Percentiles rank a stretch among this genome's conserved stretches.
Evolutionary conservation across 2,113 vertebrate genomes (phyloP).

Genomic region (Sitta europaea): DNA sequence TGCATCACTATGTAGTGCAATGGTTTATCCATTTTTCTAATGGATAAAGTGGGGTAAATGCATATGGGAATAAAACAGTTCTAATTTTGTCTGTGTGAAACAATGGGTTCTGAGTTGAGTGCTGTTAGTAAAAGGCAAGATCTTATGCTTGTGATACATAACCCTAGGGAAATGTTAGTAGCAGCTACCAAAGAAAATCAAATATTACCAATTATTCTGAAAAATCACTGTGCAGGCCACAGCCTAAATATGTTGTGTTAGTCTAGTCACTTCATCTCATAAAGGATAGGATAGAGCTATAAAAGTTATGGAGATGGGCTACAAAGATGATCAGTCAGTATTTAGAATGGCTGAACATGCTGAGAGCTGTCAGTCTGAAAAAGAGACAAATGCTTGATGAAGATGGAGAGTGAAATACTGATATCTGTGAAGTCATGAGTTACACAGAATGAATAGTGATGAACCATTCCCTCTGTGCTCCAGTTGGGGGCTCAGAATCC

Average conservation of each 20-base stretch:
- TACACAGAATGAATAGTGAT: background rate
- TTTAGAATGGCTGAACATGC: background rate
- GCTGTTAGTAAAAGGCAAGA: background rate
- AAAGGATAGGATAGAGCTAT: background rate
- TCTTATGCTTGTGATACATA: background rate
- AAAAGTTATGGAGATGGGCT: background rate
- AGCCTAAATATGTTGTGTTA: background rate
- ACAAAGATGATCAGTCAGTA: background rate
- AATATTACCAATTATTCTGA: background rate
- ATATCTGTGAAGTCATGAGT: background rate
- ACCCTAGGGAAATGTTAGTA: background rate
- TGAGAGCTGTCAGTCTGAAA: background rate
- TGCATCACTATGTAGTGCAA: background rate
- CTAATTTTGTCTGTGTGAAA: background rate
- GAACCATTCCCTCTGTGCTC: background rate
- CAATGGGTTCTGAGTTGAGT: background rate
- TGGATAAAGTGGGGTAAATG: background rate
- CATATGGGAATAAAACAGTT: background rate
- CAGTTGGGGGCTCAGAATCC: background rate
- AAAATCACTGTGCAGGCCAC: background rate
- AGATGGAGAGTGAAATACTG: background rate
- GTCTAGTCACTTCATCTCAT: background rate
- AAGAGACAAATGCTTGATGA: background rate
- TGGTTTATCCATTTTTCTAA: background rate
- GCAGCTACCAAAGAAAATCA: background rate